phyloP scores from a whole-genome alignment of 1,140 invertebrate species.

The Papilio xuthus region DNA sequence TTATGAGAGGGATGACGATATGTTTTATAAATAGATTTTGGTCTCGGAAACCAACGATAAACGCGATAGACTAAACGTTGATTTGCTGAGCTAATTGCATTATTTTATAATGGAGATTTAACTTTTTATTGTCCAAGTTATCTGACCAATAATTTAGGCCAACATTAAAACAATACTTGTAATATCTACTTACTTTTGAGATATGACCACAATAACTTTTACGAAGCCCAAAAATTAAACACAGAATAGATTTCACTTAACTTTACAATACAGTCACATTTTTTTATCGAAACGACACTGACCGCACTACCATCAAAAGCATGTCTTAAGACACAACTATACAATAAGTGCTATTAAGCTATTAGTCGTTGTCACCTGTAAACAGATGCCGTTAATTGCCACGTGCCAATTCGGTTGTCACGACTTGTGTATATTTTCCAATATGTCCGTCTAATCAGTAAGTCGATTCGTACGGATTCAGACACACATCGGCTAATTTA shows the following conservation, averaged over 20 bases:
- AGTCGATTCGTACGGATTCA: not conserved
- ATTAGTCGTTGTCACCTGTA: slow-evolving; percentile 10
- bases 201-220: not conserved
- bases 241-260: slow-evolving; percentile 17
- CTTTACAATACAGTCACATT: slow-evolving; percentile 39
- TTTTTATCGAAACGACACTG: not conserved
- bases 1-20: too few relatives aligned
- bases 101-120: not conserved
- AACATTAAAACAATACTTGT: not conserved
- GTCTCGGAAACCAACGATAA: not conserved
- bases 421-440: slow-evolving; percentile 57
- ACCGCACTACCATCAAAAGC: not conserved
- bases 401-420: slow-evolving; percentile 57
- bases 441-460: slow-evolving; percentile 34
- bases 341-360: slow-evolving; percentile 14
- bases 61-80: not conserved
- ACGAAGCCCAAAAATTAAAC: not conserved
- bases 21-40: too few relatives aligned
- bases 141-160: not conserved
- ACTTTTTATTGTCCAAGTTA: not conserved
- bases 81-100: not conserved
- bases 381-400: slow-evolving; percentile 39
- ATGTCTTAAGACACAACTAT: slow-evolving; percentile 7
- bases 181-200: not conserved
- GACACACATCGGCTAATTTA: not conserved